Evolutionary conservation across 2,888 invertebrate species (phyloP), one percentile per base, ranked within the genome.

Genomic region (Morpho helenor): DNA sequence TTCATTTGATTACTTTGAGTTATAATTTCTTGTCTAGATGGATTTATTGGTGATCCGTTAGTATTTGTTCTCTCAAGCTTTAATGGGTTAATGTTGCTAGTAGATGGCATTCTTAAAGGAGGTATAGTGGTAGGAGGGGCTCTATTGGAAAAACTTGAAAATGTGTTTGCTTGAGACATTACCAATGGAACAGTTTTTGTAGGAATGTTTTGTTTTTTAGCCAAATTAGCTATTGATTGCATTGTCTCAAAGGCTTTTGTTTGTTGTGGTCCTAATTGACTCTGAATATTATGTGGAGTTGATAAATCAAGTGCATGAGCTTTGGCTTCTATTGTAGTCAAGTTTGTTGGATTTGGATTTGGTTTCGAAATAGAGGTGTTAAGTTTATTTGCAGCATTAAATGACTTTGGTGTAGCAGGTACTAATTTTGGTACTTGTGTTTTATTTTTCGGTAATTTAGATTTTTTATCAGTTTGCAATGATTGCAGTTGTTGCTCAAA

Each of bases 211-310:
- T 91, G 91, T 72, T 89, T 88, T 66, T 90, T 91, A 56, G 90
- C 91, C 58, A 91, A 77, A 75, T 90, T 91, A 42, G 87, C 90
- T 67, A 91, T 91, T 49, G 91, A 87, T 63, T 91, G 90, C 91
- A 91, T 91, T 46, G 89, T 90, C 75, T 90, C 90, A 73, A 91
- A 82, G 52, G 84, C 81, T 74, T 90, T 87, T 63, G 84, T 84
- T 68, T 89, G 89, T 61, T 88, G 88, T 45, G 81, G 80, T 47
- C 78, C 83, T 54, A 84, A 71, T 65, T 87, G 85, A 69, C 79
- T 84, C 71, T 82, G 89, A 49, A 81, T 72, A 68, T 79, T 84
- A 67, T 88, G 88, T 52, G 88, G 86, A 56, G 91, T 91, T 58
- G 91, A 87, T 57, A 91, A 77, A 72, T 91, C 91, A 59, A 91